A percentile compares a stretch with the other conserved stretches of the same genome.
These are phyloP conservation scores for Thecophora atra DNA, from an alignment of 2,888 invertebrate species.

Conservation along the genomic window DNA sequence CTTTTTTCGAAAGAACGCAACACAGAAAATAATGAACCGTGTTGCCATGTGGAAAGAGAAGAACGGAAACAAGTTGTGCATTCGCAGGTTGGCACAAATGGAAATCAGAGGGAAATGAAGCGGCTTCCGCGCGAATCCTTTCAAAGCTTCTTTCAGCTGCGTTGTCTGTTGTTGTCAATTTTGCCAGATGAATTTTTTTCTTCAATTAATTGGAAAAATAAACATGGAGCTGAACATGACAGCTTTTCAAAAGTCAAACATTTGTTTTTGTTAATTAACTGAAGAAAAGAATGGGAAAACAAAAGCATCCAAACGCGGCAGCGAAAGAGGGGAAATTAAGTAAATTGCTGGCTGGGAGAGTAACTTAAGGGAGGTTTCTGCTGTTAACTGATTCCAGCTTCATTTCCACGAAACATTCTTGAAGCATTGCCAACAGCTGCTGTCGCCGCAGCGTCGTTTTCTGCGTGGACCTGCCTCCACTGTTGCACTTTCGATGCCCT, in stretches of 20 bases:
- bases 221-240: conserved; percentile 6
- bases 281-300: background rate
- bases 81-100: background rate
- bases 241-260: conserved; percentile 15
- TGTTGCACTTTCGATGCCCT: conserved; percentile 21
- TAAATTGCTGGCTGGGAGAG: background rate
- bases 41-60: background rate
- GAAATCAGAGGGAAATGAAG: background rate
- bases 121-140: background rate
- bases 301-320: background rate
- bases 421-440: conserved; percentile 59
- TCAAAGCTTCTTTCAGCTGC: background rate
- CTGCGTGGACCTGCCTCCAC: background rate
- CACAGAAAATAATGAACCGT: background rate
- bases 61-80: background rate
- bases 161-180: no score
- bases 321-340: background rate
- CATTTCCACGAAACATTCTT: conserved; percentile 47
- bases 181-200: background rate
- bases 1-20: background rate
- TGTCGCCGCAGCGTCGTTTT: conserved; percentile 1
- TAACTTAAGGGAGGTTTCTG: conserved; percentile 22
- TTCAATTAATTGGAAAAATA: background rate
- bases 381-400: conserved; percentile 1
- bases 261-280: conserved; percentile 16